phyloP scores from a whole-genome alignment of 2,888 invertebrate genomes.

The Hirudinaria manillensis region DNA sequence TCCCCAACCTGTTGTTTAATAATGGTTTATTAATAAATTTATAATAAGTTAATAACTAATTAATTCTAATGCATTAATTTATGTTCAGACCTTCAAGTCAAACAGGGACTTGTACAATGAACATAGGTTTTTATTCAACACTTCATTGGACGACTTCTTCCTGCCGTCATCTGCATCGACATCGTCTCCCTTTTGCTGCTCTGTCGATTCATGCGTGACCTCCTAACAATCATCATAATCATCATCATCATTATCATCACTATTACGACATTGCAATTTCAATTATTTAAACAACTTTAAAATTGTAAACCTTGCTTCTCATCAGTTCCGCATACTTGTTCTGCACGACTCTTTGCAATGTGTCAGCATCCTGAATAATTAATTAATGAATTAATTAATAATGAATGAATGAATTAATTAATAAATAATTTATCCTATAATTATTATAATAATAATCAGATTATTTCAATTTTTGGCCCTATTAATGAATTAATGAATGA shows the following conservation, averaged over 20 bases:
- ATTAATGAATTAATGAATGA: no score
- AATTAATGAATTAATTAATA: neutral
- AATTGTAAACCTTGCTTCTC: constrained; percentile 63
- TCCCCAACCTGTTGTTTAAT: constrained; percentile 62
- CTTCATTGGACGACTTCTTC: neutral
- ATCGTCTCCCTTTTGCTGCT: constrained; percentile 16
- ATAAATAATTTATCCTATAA: no score
- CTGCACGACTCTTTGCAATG: constrained; percentile 57
- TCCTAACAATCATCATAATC: neutral
- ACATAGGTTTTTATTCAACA: neutral
- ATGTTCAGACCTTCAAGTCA: constrained; percentile 1
- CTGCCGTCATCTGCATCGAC: neutral
- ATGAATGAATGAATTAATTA: neutral
- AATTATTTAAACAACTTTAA: neutral
- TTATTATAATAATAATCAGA: no score
- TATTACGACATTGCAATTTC: neutral
- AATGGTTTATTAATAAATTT: neutral
- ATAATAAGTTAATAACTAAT: no score
- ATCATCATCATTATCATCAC: neutral
- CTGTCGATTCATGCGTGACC: constrained; percentile 9
- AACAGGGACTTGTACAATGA: neutral
- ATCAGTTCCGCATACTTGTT: constrained; percentile 63
- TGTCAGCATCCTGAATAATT: constrained; percentile 67
- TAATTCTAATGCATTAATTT: neutral
- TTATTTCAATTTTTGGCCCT: no score